Conservation (phyloP, 1,140 invertebrate genomes). For the Drosophila takahashii region DNA sequence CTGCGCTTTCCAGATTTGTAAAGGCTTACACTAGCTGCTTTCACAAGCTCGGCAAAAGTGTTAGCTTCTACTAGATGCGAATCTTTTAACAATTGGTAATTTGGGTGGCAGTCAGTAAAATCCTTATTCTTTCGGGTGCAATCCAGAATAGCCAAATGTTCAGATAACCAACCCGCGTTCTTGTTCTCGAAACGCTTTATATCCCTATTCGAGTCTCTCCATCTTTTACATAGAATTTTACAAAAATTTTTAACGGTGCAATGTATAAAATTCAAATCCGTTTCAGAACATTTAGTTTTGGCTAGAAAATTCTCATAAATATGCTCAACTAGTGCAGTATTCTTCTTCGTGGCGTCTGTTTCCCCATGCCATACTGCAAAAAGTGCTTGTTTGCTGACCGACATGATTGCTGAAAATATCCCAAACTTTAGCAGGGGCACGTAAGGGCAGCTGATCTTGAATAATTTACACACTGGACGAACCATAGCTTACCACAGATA, state of each 20-base stretch:
- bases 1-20: no score
- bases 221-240: background rate
- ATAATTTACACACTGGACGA: slow-evolving; percentile 2
- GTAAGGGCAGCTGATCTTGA: background rate
- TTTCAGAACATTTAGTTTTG: background rate
- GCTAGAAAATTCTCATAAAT: background rate
- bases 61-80: background rate
- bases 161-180: no score
- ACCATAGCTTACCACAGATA: no score
- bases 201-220: no score
- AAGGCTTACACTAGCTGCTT: background rate
- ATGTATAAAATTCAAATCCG: background rate
- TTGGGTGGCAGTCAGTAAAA: background rate
- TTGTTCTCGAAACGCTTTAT: no score
- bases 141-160: no score
- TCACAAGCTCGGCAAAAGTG: background rate
- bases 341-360: background rate
- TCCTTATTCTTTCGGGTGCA: background rate
- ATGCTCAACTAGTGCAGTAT: background rate
- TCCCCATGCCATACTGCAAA: slow-evolving; percentile 7
- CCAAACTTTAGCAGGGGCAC: background rate
- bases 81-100: slow-evolving; percentile 1
- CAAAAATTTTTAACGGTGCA: background rate
- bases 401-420: background rate
- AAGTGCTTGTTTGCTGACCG: slow-evolving; percentile 2